Percentiles rank a stretch among this genome's conserved stretches.
Evolutionary conservation across 1,140 invertebrate species (phyloP).

Genomic region (Araneus ventricosus): DNA sequence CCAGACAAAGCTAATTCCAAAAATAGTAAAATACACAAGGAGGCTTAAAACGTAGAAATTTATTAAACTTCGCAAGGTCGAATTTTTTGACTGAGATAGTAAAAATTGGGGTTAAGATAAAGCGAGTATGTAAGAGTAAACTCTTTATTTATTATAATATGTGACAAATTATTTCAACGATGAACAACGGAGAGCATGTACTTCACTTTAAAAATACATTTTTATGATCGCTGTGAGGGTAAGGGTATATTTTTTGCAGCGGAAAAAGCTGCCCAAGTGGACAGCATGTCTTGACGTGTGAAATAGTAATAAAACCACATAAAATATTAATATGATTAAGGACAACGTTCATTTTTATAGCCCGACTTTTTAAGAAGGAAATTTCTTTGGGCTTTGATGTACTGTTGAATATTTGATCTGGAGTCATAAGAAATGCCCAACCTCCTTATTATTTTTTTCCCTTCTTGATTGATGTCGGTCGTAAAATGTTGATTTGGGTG

Average conservation of each 20-base stretch:
- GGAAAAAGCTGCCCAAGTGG: background rate
- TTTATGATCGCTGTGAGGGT: background rate
- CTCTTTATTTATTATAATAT: too few species aligned
- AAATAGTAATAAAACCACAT: constrained; percentile 51
- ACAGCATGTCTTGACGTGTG: constrained; percentile 36
- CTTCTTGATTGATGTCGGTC: background rate
- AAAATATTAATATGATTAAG: constrained; percentile 55
- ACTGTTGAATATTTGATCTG: constrained; percentile 53
- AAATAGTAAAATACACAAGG: too few species aligned
- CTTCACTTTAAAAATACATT: background rate
- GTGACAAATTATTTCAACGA: too few species aligned
- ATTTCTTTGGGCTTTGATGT: constrained; percentile 26
- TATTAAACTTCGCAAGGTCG: too few species aligned
- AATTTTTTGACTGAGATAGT: too few species aligned
- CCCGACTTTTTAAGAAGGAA: constrained; percentile 18
- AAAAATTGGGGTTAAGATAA: too few species aligned
- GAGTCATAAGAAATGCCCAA: constrained; percentile 42
- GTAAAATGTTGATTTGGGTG: constrained; percentile 47
- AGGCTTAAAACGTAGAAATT: too few species aligned
- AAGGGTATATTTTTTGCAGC: background rate
- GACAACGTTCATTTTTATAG: constrained; percentile 40
- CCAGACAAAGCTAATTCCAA: too few species aligned
- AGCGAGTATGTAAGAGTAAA: too few species aligned
- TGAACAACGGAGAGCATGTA: too few species aligned
- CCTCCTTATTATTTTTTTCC: constrained; percentile 25